Evolutionary conservation across 2,888 invertebrate genomes (phyloP).

Genomic region (Bembecia ichneumoniformis): DNA sequence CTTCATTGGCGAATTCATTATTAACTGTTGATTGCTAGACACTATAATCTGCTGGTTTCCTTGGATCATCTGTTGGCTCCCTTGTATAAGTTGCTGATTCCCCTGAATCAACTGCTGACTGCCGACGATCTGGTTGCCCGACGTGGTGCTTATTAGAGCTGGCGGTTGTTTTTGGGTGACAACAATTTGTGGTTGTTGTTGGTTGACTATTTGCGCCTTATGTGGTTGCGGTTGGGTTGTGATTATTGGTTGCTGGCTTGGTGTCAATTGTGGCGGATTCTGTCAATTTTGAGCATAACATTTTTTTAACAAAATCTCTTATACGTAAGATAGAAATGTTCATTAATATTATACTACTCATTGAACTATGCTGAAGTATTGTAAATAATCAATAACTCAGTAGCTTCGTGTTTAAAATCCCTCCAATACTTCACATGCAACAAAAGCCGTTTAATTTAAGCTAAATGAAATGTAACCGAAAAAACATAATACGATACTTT

Average conservation of each 20-base stretch:
- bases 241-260: slow-evolving; percentile 63
- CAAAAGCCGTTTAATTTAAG: too few relatives aligned
- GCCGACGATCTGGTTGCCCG: slow-evolving; percentile 30
- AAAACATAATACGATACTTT: too few relatives aligned
- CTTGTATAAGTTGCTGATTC: slow-evolving; percentile 24
- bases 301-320: too few relatives aligned
- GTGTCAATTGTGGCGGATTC: slow-evolving; percentile 58
- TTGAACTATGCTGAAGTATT: too few relatives aligned
- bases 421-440: too few relatives aligned
- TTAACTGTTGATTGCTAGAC: slow-evolving; percentile 55
- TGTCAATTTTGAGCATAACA: slow-evolving; percentile 16
- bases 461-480: too few relatives aligned
- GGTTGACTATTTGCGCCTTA: slow-evolving; percentile 65
- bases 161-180: slow-evolving; percentile 60
- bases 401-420: too few relatives aligned
- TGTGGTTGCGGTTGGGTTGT: slow-evolving; percentile 67
- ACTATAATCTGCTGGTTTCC: slow-evolving; percentile 55
- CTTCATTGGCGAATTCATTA: slow-evolving; percentile 52
- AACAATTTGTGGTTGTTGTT: slow-evolving; percentile 48
- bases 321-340: too few relatives aligned
- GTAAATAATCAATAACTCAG: too few relatives aligned
- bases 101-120: slow-evolving; percentile 23
- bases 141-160: slow-evolving; percentile 42
- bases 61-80: slow-evolving; percentile 40
- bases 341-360: too few relatives aligned